Base-by-base conservation (phyloP, 1,140 invertebrate species). In the Planococcus citri region DNA sequence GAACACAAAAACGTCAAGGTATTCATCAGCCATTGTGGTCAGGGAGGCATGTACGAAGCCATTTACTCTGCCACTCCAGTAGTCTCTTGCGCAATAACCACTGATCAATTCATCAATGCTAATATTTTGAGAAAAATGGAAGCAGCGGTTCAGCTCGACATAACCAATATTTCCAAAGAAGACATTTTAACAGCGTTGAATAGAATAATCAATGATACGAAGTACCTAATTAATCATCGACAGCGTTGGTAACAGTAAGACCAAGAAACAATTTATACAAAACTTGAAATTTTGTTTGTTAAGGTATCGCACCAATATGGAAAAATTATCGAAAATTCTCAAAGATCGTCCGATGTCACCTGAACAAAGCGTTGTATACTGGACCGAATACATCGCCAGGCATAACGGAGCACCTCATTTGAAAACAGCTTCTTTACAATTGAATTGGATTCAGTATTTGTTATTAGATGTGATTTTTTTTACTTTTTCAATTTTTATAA, bases 341-440 rank as follows among this genome's bases (percentile, higher is more conserved):
- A 79, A 80, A 27, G 84, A 86, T 74, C 78, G 82, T 1, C 83
- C 81, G 8, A 73, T 80, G 72, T 72, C 76, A 20, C 78, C 83
- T 0, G 73, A 84, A 57, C 79, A 84, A 14, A 81, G 78, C 24
- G 84, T 83, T 4, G 73, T 85, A 37, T 85, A 80, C 72, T 86
- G 85, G 85, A 82, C 82, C 2, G 84, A 86, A 72, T 85, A 81
- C 71, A 83, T 83, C 6, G 82, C 85, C 1, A 76, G 82, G 4
- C 78, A 87, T 73, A 79, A 80, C 67, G 85, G 78, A 73, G 85
- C 80, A 37, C 78, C 72, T 33, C 82, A 80, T 78, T 79, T 86
- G 72, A 78, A 80, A 41, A 80, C 82, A 0, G 78, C 82, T 1
- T 83, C 83, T 0, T 76, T 81, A 0, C 78, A 83, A 17, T 78